phyloP scores from a whole-genome alignment of 2,888 invertebrate genomes.

The Idaea aversata region DNA sequence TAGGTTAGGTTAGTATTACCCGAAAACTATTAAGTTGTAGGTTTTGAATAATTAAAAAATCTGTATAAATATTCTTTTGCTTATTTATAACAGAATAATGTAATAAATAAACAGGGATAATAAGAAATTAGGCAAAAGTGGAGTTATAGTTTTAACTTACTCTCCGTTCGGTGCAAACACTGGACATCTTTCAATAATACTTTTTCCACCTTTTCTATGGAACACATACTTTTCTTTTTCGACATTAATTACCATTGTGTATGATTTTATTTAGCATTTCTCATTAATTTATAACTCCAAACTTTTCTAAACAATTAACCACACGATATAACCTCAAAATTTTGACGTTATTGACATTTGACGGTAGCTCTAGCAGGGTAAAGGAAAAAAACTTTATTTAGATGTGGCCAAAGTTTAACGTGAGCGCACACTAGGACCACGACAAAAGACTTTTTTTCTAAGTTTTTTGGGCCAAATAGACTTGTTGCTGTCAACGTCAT shows the following conservation, averaged over 20 bases:
- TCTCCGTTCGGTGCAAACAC: slow-evolving; percentile 74
- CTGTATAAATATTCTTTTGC: not conserved
- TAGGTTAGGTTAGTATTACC: not conserved
- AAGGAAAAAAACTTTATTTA: too few species aligned
- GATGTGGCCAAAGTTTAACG: too few species aligned
- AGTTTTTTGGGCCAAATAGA: too few species aligned
- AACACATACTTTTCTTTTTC: slow-evolving; percentile 51
- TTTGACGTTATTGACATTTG: slow-evolving; percentile 4
- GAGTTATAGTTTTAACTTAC: slow-evolving; percentile 45
- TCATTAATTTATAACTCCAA: not conserved
- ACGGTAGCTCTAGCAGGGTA: not conserved
- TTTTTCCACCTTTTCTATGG: slow-evolving; percentile 70
- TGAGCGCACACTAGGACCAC: too few species aligned
- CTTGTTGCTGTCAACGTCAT: not conserved
- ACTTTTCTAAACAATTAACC: slow-evolving; percentile 17
- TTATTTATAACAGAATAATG: not conserved
- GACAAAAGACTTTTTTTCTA: too few species aligned
- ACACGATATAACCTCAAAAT: slow-evolving; percentile 55
- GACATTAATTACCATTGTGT: slow-evolving; percentile 58
- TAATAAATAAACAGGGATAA: too few species aligned
- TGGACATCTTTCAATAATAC: slow-evolving; percentile 68
- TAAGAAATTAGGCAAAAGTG: not conserved
- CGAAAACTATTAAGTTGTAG: not conserved
- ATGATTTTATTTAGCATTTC: slow-evolving; percentile 16
- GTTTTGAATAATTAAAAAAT: not conserved